phyloP scores from a whole-genome alignment of 2,888 invertebrate genomes.

The Podotricha telesiphe region DNA sequence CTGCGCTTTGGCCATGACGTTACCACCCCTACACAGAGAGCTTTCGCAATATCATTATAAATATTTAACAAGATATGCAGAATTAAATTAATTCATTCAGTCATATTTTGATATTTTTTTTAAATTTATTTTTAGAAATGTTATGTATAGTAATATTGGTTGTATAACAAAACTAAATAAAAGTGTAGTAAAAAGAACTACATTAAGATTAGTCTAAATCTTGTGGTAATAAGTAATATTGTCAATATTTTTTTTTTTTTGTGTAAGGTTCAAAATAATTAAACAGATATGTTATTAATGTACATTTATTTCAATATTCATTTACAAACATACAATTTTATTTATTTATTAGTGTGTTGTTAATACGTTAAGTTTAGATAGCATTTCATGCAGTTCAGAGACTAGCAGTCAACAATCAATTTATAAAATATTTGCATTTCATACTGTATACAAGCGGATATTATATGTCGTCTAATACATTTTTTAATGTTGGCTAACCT shows the following conservation, averaged over 20 bases:
- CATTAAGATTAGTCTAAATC: neutral
- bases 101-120: too few species aligned
- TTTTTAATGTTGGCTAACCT: conserved; percentile 58
- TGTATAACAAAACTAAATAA: neutral
- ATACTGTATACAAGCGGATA: conserved; percentile 53
- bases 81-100: conserved; percentile 40
- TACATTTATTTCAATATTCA: conserved; percentile 78
- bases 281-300: conserved; percentile 51
- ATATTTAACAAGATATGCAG: conserved; percentile 54
- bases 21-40: conserved; percentile 54
- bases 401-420: conserved; percentile 69
- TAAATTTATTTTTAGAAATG: too few species aligned
- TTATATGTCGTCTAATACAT: conserved; percentile 31
- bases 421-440: conserved; percentile 64
- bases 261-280: conserved; percentile 28
- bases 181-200: too few species aligned
- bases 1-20: conserved; percentile 55
- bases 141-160: neutral
- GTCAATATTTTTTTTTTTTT: neutral
- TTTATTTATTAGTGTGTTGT: conserved; percentile 64
- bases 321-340: conserved; percentile 74
- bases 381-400: conserved; percentile 78
- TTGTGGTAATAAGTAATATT: neutral
- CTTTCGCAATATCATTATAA: conserved; percentile 56
- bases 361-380: conserved; percentile 68